Conservation (phyloP, 2,113 vertebrate genomes). For the Podiceps cristatus region DNA sequence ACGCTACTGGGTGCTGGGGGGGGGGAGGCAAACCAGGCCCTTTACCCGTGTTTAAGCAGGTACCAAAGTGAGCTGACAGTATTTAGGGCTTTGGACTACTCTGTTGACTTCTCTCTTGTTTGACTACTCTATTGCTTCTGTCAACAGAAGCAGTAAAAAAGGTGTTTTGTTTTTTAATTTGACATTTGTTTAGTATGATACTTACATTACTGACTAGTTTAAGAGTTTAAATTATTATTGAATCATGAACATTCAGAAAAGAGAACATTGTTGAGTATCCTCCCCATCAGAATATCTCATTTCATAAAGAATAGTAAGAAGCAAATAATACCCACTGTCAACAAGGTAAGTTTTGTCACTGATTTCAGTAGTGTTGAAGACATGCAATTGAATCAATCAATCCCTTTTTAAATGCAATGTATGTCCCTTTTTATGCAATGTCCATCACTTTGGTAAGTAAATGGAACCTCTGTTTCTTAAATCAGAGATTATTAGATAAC, state of each 20-base stretch:
- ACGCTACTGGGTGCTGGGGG: fast-evolving
- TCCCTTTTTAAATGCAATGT: background rate
- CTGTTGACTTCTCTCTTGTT: background rate
- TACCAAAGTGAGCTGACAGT: background rate
- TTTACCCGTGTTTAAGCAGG: background rate
- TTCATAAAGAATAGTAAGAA: background rate
- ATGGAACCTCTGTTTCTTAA: background rate
- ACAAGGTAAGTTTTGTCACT: background rate
- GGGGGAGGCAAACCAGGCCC: background rate
- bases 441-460: background rate
- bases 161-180: background rate
- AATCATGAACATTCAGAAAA: background rate
- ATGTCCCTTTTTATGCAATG: background rate
- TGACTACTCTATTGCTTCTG: background rate
- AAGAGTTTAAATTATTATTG: background rate
- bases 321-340: background rate
- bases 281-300: background rate
- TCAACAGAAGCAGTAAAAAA: background rate
- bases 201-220: background rate
- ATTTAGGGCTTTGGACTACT: background rate
- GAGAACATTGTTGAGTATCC: background rate
- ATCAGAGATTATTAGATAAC: background rate
- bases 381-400: background rate
- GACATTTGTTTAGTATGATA: background rate
- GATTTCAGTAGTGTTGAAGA: background rate